Conservation (phyloP, 2,888 invertebrate genomes). For the Baccha elongata region DNA sequence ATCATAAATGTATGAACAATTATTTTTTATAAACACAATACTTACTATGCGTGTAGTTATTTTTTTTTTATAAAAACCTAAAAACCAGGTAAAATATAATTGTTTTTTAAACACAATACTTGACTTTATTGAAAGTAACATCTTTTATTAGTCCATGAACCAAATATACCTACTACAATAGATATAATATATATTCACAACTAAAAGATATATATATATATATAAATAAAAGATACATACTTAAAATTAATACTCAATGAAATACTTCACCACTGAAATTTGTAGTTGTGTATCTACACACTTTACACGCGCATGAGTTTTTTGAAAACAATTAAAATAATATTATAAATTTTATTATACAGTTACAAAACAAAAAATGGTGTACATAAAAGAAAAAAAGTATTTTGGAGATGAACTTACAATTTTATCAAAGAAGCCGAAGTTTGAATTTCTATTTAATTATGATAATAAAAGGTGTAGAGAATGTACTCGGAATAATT, state of each 20-base stretch:
- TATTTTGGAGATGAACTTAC: conserved; percentile 67
- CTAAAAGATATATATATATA: conserved; percentile 18
- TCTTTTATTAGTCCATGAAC: conserved; percentile 69
- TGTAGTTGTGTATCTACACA: conserved; percentile 44
- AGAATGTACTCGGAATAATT: conserved; percentile 44
- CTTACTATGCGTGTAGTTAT: conserved; percentile 10
- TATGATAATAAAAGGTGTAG: conserved; percentile 34
- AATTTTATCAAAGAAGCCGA: conserved; percentile 59
- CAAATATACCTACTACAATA: too few species aligned
- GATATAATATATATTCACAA: too few species aligned
- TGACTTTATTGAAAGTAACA: conserved; percentile 38
- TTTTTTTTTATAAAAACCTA: conserved; percentile 30
- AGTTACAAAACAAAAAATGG: conserved; percentile 9
- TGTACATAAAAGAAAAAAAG: conserved; percentile 30
- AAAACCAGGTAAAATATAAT: conserved; percentile 34
- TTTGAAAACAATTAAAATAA: background rate
- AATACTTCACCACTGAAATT: conserved; percentile 40
- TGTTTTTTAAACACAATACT: conserved; percentile 27
- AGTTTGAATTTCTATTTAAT: conserved; percentile 37
- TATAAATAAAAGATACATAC: conserved; percentile 1
- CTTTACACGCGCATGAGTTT: conserved; percentile 20
- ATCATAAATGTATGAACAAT: conserved; percentile 11
- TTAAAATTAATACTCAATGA: conserved; percentile 36
- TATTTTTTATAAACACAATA: conserved; percentile 14
- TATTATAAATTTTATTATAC: conserved; percentile 26